Conservation (phyloP, 2,113 vertebrate genomes). For the Xenopus borealis region DNA sequence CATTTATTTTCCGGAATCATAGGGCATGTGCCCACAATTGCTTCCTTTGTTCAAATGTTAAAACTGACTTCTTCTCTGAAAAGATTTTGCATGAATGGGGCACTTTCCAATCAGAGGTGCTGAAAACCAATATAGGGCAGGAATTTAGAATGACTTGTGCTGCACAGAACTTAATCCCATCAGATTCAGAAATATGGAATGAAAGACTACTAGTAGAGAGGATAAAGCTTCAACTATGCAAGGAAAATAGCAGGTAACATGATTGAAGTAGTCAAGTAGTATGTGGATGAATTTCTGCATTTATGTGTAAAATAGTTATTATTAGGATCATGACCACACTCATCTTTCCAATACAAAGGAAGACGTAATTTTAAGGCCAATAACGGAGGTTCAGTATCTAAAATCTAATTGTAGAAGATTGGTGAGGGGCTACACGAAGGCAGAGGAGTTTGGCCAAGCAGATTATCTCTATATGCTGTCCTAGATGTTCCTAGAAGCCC, state of each 20-base stretch:
- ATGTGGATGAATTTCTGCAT: background rate
- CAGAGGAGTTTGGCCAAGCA: too few relatives aligned
- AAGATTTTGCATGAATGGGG: conserved; percentile 9
- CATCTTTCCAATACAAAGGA: too few relatives aligned
- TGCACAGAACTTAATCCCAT: conserved; percentile 18
- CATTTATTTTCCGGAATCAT: conserved; percentile 30
- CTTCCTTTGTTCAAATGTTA: conserved; percentile 27
- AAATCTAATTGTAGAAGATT: too few relatives aligned
- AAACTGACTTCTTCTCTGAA: conserved; percentile 18
- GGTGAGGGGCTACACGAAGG: too few relatives aligned
- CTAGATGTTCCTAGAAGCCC: too few relatives aligned
- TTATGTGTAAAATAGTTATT: conserved; percentile 11
- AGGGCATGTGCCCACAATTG: conserved; percentile 38
- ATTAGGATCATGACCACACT: too few relatives aligned
- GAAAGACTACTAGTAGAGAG: conserved; percentile 12
- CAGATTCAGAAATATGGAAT: conserved; percentile 39
- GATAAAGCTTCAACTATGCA: conserved; percentile 11
- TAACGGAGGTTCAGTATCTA: too few relatives aligned
- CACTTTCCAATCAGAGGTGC: conserved; percentile 41
- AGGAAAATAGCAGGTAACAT: conserved; percentile 9
- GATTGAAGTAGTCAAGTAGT: background rate
- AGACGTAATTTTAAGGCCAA: too few relatives aligned
- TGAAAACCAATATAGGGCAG: conserved; percentile 37
- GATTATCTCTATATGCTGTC: too few relatives aligned
- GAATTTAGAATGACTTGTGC: conserved; percentile 28